Percentiles rank a stretch among this genome's conserved stretches.
phyloP scores from a whole-genome alignment of 2,797 vertebrate genomes.

The Gastrophryne carolinensis region DNA sequence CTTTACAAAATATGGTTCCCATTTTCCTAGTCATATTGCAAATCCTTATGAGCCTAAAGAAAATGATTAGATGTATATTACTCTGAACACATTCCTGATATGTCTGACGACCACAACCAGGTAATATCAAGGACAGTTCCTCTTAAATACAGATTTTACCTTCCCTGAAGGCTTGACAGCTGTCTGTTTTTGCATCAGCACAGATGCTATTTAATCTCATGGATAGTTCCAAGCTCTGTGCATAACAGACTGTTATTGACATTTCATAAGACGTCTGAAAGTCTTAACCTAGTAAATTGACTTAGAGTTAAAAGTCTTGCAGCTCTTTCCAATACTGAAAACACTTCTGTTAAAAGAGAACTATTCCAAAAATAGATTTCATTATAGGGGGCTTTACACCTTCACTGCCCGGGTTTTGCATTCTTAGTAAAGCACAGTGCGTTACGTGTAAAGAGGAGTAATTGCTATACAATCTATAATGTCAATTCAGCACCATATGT shows the following conservation, averaged over 20 bases:
- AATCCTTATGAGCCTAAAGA: background rate
- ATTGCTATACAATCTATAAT: too few species aligned
- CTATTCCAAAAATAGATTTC: too few species aligned
- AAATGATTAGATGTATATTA: background rate
- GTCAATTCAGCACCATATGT: too few species aligned
- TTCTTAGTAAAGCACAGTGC: too few species aligned
- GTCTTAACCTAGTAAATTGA: background rate
- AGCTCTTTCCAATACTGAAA: too few species aligned
- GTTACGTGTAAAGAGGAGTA: too few species aligned
- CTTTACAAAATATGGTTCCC: too few species aligned
- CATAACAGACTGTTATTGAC: constrained; percentile 49
- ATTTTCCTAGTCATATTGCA: background rate
- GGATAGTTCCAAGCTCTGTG: constrained; percentile 46
- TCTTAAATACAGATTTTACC: constrained; percentile 49
- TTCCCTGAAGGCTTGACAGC: constrained; percentile 52
- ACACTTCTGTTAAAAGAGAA: too few species aligned
- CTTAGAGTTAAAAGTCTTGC: too few species aligned
- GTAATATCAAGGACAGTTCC: constrained; percentile 50
- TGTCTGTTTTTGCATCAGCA: constrained; percentile 49
- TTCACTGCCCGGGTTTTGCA: too few species aligned
- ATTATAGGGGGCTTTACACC: too few species aligned
- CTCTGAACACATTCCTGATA: constrained; percentile 10
- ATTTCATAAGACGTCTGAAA: constrained; percentile 33
- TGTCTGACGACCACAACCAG: constrained; percentile 32
- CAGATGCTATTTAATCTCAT: constrained; percentile 54